Percentiles rank a stretch among this genome's conserved stretches.
phyloP scores from a whole-genome alignment of 2,888 invertebrate genomes.

The Leptopilina myrica region DNA sequence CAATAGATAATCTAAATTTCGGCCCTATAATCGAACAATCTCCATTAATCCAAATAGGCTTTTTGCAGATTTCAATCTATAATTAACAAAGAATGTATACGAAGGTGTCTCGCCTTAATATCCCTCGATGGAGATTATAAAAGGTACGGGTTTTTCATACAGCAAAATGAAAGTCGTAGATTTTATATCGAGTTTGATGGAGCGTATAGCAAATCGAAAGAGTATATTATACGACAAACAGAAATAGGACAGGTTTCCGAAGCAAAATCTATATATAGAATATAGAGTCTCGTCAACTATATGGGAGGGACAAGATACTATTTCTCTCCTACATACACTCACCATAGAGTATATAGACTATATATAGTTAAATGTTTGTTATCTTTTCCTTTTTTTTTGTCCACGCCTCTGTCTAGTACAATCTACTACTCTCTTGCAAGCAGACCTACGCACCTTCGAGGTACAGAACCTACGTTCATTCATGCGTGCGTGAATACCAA shows the following conservation, averaged over 20 bases:
- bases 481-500: slow-evolving; percentile 29
- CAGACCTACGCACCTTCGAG: slow-evolving; percentile 24
- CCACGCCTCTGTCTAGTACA: slow-evolving; percentile 45
- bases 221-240: slow-evolving; percentile 59
- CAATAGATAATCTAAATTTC: no score
- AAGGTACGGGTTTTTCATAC: background rate
- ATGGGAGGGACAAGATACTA: slow-evolving; percentile 36
- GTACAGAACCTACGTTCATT: slow-evolving; percentile 39
- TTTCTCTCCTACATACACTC: slow-evolving; percentile 26
- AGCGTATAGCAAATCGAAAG: slow-evolving; percentile 31
- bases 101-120: slow-evolving; percentile 23
- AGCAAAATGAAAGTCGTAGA: slow-evolving; percentile 5
- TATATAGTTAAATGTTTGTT: background rate
- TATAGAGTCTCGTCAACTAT: slow-evolving; percentile 33
- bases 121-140: background rate
- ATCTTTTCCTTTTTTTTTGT: slow-evolving; percentile 47
- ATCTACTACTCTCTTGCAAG: slow-evolving; percentile 28
- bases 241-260: slow-evolving; percentile 71
- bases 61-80: slow-evolving; percentile 1
- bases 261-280: slow-evolving; percentile 69
- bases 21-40: background rate
- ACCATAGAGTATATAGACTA: background rate
- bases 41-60: background rate
- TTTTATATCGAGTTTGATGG: slow-evolving; percentile 7
- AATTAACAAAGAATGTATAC: background rate